A percentile compares a stretch with the other conserved stretches of the same genome.
Evolutionary conservation across 2,797 vertebrate species (phyloP).

Genomic region (Premnoplex brunnescens): DNA sequence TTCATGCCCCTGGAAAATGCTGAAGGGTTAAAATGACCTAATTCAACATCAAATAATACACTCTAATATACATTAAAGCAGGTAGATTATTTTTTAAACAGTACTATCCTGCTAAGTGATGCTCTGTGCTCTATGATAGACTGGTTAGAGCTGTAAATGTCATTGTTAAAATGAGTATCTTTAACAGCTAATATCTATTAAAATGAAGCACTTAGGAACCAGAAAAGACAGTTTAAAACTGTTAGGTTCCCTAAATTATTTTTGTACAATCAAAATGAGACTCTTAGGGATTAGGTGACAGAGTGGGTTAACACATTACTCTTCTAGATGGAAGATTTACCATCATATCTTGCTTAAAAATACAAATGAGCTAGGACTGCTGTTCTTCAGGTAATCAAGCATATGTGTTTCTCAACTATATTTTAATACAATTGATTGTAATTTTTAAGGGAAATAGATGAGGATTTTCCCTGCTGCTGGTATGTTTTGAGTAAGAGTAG

Average conservation of each 20-base stretch:
- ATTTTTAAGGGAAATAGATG: neutral
- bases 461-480: neutral
- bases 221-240: conserved; percentile 48
- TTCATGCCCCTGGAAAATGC: conserved; percentile 6
- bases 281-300: conserved; percentile 19
- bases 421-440: neutral
- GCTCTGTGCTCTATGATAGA: conserved; percentile 55
- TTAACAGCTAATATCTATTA: conserved; percentile 67
- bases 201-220: conserved; percentile 61
- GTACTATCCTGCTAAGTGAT: conserved; percentile 46
- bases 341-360: neutral
- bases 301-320: conserved; percentile 15
- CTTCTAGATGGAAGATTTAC: conserved; percentile 3
- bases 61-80: conserved; percentile 43
- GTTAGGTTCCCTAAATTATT: conserved; percentile 56
- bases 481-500: neutral
- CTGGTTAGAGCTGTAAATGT: conserved; percentile 60
- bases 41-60: conserved; percentile 38
- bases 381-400: neutral
- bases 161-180: conserved; percentile 60
- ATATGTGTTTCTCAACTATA: neutral
- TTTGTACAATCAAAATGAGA: conserved; percentile 51
- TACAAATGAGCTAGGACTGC: neutral
- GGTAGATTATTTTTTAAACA: conserved; percentile 67
- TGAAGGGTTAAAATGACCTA: conserved; percentile 59